Conservation (phyloP, 2,888 invertebrate species). For the Merodon equestris region DNA sequence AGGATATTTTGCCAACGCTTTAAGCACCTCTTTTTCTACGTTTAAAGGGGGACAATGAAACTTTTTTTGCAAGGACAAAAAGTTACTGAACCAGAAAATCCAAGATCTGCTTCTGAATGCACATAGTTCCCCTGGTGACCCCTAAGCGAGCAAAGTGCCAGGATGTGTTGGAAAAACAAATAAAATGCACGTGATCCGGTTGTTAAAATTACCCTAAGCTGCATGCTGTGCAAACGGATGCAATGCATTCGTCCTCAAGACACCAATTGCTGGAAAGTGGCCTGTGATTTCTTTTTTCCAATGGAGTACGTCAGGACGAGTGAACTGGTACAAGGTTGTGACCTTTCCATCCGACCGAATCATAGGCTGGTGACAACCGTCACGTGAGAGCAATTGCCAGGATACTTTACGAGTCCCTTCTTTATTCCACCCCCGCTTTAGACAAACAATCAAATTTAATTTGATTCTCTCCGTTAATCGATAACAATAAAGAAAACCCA, state of each 20-base stretch:
- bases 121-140: slow-evolving; percentile 41
- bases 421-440: slow-evolving; percentile 5
- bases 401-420: too few relatives aligned
- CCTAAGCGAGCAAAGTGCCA: slow-evolving; percentile 18
- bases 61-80: slow-evolving; percentile 34
- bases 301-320: too few relatives aligned
- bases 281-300: too few relatives aligned
- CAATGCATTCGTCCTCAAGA: too few relatives aligned
- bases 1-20: slow-evolving; percentile 11
- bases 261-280: too few relatives aligned
- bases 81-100: slow-evolving; percentile 10
- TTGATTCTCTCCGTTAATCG: slow-evolving; percentile 7
- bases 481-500: neutral
- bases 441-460: slow-evolving; percentile 40
- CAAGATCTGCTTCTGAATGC: slow-evolving; percentile 29
- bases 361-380: too few relatives aligned
- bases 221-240: neutral
- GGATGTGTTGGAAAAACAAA: slow-evolving; percentile 33
- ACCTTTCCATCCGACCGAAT: too few relatives aligned
- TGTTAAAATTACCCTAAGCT: slow-evolving; percentile 1
- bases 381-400: too few relatives aligned
- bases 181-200: slow-evolving; percentile 61
- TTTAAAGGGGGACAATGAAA: slow-evolving; percentile 23
- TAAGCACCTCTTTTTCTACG: slow-evolving; percentile 30
- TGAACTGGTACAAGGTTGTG: too few relatives aligned